Percentiles rank a stretch among this genome's conserved stretches.
Conservation (phyloP, 2,797 vertebrate species). For the Galagoides demidoff region DNA sequence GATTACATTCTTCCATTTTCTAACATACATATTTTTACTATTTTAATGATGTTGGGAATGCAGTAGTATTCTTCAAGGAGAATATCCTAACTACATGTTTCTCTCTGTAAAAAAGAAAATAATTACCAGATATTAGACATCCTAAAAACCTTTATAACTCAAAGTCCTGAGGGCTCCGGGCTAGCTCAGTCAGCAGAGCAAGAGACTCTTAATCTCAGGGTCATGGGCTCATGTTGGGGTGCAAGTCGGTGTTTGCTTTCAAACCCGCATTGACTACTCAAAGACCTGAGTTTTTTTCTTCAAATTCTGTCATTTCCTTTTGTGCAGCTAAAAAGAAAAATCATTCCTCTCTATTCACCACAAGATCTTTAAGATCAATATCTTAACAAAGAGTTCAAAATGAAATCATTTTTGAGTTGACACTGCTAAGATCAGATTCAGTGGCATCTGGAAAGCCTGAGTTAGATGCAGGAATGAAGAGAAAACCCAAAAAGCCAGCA, state of each 20-base stretch:
- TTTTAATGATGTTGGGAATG: not conserved
- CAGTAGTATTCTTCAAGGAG: not conserved
- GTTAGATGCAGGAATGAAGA: not conserved
- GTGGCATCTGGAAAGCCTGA: not conserved
- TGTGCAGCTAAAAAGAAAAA: not conserved
- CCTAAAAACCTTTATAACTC: not conserved
- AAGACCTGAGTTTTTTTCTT: not conserved
- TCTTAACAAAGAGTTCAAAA: not conserved
- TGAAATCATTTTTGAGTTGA: not conserved
- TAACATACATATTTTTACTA: not conserved
- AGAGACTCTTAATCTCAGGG: too few species aligned
- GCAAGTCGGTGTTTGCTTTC: too few species aligned
- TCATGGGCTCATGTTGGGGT: too few species aligned
- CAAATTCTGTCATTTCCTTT: not conserved
- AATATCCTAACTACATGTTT: not conserved
- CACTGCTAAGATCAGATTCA: not conserved
- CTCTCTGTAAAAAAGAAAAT: not conserved
- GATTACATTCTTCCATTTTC: not conserved
- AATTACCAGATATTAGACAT: not conserved
- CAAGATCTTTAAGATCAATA: not conserved
- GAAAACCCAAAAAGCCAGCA: not conserved
- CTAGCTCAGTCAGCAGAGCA: too few species aligned
- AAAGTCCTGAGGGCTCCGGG: not conserved
- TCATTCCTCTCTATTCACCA: not conserved
- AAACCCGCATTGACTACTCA: not conserved